Conservation (phyloP, 2,113 vertebrate species). For the Haemorhous mexicanus region DNA sequence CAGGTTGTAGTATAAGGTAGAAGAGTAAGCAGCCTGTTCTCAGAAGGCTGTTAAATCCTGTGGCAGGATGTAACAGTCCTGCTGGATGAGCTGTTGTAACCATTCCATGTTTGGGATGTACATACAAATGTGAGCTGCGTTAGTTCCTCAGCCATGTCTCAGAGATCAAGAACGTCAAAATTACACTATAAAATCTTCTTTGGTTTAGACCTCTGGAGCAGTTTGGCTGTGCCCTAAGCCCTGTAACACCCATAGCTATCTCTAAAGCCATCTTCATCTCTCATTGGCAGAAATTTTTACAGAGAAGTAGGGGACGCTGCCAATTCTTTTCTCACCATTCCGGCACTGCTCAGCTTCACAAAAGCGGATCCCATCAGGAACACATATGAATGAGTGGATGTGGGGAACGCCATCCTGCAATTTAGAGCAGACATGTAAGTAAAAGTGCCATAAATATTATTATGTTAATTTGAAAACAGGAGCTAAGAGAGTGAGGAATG, state of each 20-base stretch:
- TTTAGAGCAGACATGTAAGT: constrained; percentile 4
- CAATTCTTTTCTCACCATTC: constrained; percentile 70
- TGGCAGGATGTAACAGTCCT: background rate
- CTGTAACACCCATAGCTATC: background rate
- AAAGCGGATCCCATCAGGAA: constrained; percentile 79
- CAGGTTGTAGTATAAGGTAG: background rate
- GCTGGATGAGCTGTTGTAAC: background rate
- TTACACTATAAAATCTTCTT: background rate
- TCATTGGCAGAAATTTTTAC: background rate
- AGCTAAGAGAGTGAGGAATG: background rate
- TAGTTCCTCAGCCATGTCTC: background rate
- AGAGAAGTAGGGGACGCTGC: background rate
- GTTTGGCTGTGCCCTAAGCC: background rate
- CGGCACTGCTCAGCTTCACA: constrained; percentile 83
- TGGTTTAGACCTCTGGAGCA: background rate
- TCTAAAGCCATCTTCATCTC: background rate
- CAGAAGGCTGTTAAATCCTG: background rate
- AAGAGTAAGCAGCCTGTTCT: background rate
- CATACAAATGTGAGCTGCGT: background rate
- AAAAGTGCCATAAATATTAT: background rate
- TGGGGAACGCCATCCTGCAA: constrained; percentile 80
- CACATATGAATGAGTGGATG: constrained; percentile 81
- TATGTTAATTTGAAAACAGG: background rate
- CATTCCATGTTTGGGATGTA: background rate
- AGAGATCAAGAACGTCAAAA: background rate